These are phyloP conservation scores for Papilio polytes DNA, from an alignment of 1,140 invertebrate species.

Conservation along the genomic window DNA sequence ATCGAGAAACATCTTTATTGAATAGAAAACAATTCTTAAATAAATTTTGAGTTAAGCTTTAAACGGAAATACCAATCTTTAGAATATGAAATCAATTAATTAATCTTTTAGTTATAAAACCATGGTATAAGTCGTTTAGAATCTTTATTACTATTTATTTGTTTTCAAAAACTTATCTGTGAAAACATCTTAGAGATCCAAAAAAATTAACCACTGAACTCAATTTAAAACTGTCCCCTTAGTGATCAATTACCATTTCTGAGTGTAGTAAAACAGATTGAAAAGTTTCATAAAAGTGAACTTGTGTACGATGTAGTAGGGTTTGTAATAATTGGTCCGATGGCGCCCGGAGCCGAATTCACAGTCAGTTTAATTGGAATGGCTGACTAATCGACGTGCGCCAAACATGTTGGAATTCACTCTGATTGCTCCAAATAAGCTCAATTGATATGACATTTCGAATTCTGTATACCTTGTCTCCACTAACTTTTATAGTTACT, in stretches of 20 bases:
- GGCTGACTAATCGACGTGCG: conserved; percentile 54
- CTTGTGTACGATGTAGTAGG: not conserved
- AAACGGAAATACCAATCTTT: too few species aligned
- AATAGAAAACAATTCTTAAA: not conserved
- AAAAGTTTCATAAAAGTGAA: not conserved
- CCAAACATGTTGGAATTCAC: conserved; percentile 55
- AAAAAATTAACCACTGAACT: too few species aligned
- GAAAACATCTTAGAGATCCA: too few species aligned
- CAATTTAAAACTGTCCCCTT: too few species aligned
- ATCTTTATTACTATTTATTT: too few species aligned
- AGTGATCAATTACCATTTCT: too few species aligned
- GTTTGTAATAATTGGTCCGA: conserved; percentile 25
- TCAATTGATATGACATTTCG: conserved; percentile 50
- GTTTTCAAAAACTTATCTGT: too few species aligned
- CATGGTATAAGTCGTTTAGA: too few species aligned
- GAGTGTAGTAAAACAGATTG: too few species aligned
- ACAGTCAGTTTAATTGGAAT: conserved; percentile 63
- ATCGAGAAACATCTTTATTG: not conserved
- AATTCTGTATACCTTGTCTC: not conserved
- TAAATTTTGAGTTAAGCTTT: not conserved
- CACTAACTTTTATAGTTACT: not conserved
- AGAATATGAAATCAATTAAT: not conserved
- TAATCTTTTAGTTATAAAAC: too few species aligned
- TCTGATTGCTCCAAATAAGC: conserved; percentile 58
- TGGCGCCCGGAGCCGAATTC: conserved; percentile 47